Conservation (phyloP, 2,888 invertebrate species). For the Drosophila anomalata region DNA sequence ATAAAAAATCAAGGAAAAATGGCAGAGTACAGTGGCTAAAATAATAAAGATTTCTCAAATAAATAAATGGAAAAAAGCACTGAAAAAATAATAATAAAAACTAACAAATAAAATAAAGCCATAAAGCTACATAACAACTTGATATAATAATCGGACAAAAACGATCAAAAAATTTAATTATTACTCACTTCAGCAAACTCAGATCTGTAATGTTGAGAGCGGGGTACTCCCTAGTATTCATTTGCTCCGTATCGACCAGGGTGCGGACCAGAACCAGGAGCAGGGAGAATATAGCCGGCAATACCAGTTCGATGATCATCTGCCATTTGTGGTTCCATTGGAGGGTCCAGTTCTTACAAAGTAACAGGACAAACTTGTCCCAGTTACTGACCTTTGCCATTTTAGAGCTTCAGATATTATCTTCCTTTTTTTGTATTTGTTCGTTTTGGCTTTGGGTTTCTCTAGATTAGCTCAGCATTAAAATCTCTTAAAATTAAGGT, state of each 20-base stretch:
- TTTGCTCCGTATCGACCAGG: conserved; percentile 86
- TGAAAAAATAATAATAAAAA: neutral
- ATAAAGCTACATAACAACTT: neutral
- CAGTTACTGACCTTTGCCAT: conserved; percentile 79
- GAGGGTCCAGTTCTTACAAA: conserved; percentile 93
- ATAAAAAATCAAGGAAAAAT: no score
- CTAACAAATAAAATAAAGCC: neutral
- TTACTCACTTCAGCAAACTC: conserved; percentile 72
- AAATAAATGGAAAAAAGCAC: neutral
- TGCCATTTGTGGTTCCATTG: conserved; percentile 90
- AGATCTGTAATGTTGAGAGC: conserved; percentile 81
- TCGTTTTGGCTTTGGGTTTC: conserved; percentile 22
- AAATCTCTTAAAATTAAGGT: conserved; percentile 31
- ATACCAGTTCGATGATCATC: conserved; percentile 87
- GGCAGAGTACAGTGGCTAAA: neutral
- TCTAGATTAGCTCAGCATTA: conserved; percentile 21
- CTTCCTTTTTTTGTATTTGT: conserved; percentile 16
- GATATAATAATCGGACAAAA: neutral
- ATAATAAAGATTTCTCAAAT: neutral
- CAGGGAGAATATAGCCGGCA: conserved; percentile 88
- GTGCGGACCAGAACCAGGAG: conserved; percentile 89
- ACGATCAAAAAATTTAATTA: neutral
- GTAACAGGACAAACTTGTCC: conserved; percentile 88
- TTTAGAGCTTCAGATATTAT: neutral
- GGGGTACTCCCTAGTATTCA: conserved; percentile 69